A percentile compares a stretch with the other conserved stretches of the same genome.
phyloP scores from a whole-genome alignment of 2,113 vertebrate species.

The Platycercus adscitus region DNA sequence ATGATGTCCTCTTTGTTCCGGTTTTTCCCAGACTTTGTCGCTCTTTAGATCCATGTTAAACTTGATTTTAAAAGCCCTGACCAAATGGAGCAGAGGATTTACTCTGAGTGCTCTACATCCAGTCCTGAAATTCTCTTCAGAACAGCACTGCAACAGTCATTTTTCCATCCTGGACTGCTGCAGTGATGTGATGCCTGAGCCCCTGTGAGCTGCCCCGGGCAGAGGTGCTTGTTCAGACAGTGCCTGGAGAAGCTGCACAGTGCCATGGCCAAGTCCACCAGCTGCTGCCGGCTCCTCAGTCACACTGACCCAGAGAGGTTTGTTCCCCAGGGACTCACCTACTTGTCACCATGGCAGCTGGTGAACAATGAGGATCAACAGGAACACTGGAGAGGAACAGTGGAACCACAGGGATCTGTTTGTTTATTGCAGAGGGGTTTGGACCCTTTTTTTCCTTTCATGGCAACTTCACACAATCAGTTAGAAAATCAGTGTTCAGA shows the following conservation, averaged over 20 bases:
- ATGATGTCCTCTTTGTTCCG: background rate
- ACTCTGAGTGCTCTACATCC: background rate
- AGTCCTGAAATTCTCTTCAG: background rate
- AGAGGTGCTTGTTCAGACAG: background rate
- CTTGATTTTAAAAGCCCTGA: background rate
- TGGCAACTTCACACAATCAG: background rate
- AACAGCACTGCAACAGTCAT: too few species aligned
- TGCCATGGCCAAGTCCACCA: background rate
- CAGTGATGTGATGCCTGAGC: background rate
- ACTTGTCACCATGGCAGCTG: background rate
- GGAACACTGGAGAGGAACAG: background rate
- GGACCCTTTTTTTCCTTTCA: background rate
- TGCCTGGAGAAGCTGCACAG: background rate
- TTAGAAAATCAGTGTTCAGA: background rate
- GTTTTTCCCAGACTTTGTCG: background rate
- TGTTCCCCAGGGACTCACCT: background rate
- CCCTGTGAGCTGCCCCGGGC: accelerated
- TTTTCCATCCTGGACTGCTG: background rate
- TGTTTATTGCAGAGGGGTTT: background rate
- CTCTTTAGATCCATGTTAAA: background rate
- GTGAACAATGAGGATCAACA: background rate
- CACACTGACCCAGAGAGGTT: accelerated
- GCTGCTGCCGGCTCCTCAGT: background rate
- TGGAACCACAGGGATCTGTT: background rate
- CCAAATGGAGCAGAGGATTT: background rate